phyloP scores from a whole-genome alignment of 2,113 vertebrate species.

The Boleophthalmus pectinirostris region DNA sequence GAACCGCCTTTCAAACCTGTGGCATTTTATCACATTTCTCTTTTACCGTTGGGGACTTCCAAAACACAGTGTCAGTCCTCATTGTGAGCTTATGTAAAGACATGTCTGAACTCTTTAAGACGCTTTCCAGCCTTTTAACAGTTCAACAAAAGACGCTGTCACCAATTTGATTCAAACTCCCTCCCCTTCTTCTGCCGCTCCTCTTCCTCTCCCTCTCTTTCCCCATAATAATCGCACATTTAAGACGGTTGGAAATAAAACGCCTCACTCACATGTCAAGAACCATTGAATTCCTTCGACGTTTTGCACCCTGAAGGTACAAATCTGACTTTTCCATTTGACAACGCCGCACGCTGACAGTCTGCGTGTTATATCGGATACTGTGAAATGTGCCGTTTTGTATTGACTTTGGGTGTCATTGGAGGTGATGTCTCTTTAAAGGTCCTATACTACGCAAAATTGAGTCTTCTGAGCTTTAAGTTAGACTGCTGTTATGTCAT shows the following conservation, averaged over 20 bases:
- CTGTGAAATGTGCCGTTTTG: neutral
- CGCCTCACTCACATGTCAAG: neutral
- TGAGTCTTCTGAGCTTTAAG: no score
- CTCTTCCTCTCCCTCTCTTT: neutral
- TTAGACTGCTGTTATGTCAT: no score
- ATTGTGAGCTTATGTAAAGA: neutral
- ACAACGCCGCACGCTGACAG: constrained; percentile 9
- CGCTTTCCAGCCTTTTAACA: neutral
- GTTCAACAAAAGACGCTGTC: constrained; percentile 4
- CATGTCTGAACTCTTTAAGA: neutral
- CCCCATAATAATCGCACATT: neutral
- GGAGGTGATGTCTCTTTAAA: neutral
- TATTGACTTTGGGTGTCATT: neutral
- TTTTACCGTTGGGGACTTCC: neutral
- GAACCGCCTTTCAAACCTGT: neutral
- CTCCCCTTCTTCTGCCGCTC: neutral
- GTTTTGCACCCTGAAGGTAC: neutral
- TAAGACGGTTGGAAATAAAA: neutral
- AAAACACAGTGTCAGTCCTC: neutral
- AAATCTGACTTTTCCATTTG: neutral
- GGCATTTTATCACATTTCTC: neutral
- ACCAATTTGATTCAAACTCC: neutral
- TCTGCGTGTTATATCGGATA: constrained; percentile 10
- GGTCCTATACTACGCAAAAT: no score
- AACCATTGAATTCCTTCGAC: neutral